phyloP scores from a whole-genome alignment of 2,888 invertebrate species.

The Thecocarcelia acutangulata region DNA sequence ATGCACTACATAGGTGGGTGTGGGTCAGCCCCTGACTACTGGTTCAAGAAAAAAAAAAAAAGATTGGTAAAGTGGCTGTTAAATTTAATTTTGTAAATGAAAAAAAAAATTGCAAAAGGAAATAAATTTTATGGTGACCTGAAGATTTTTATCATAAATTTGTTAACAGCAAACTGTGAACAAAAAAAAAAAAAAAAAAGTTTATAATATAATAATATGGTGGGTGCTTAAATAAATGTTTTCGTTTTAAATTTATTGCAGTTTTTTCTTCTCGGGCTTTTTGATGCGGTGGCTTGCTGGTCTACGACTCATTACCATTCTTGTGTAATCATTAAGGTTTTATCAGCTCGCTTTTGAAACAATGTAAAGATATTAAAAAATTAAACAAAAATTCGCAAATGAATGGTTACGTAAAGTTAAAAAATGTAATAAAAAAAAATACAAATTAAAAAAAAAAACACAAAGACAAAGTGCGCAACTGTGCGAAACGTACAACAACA shows the following conservation, averaged over 20 bases:
- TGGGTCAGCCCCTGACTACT: too few relatives aligned
- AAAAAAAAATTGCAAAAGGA: too few relatives aligned
- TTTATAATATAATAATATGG: constrained; percentile 48
- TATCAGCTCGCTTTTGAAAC: constrained; percentile 56
- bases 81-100: too few relatives aligned
- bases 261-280: too few relatives aligned
- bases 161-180: neutral
- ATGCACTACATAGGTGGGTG: too few relatives aligned
- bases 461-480: constrained; percentile 55
- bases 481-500: constrained; percentile 59
- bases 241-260: constrained; percentile 27
- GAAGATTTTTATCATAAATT: constrained; percentile 43
- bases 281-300: constrained; percentile 18
- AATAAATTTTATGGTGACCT: constrained; percentile 11
- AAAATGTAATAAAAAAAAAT: constrained; percentile 33
- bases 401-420: constrained; percentile 48
- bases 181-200: constrained; percentile 17
- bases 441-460: neutral
- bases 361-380: constrained; percentile 56
- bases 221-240: constrained; percentile 46
- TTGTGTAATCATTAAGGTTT: constrained; percentile 61
- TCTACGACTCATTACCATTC: constrained; percentile 66
- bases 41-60: too few relatives aligned
- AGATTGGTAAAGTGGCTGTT: too few relatives aligned
- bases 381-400: constrained; percentile 38